A percentile compares a stretch with the other conserved stretches of the same genome.
These are phyloP conservation scores for Otus sunia DNA, from an alignment of 2,113 vertebrate species.

Conservation along the genomic window DNA sequence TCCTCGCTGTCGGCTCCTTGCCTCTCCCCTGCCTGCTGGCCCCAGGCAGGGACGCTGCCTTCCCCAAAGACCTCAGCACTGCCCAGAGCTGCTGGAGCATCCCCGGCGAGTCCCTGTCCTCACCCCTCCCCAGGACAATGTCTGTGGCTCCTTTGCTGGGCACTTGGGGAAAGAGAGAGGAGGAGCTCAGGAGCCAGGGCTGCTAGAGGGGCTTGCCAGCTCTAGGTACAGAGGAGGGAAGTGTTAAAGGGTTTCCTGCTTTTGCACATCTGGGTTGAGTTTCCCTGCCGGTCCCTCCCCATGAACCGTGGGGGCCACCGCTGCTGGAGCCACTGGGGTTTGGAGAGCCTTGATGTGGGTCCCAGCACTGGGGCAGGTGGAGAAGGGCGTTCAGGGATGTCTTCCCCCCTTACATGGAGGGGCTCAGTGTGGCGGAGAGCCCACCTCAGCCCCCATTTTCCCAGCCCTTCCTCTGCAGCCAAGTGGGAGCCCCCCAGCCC, in stretches of 20 bases:
- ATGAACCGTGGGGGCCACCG: accelerated
- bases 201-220: background rate
- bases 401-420: accelerated
- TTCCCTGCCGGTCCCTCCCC: background rate
- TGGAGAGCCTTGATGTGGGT: accelerated
- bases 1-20: accelerated
- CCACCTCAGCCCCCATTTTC: background rate
- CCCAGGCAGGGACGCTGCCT: background rate
- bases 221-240: background rate
- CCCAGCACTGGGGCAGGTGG: background rate
- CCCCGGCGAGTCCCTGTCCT: background rate
- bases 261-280: constrained; percentile 32
- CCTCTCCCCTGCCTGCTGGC: background rate
- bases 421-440: accelerated
- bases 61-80: accelerated
- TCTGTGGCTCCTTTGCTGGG: background rate
- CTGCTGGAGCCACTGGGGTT: background rate
- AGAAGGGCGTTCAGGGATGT: accelerated
- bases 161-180: background rate
- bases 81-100: background rate
- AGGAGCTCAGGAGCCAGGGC: background rate
- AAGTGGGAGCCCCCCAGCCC: accelerated
- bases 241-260: background rate
- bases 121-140: accelerated
- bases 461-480: background rate